phyloP scores from a whole-genome alignment of 2,113 vertebrate genomes.

The Hippopotamus amphibius region DNA sequence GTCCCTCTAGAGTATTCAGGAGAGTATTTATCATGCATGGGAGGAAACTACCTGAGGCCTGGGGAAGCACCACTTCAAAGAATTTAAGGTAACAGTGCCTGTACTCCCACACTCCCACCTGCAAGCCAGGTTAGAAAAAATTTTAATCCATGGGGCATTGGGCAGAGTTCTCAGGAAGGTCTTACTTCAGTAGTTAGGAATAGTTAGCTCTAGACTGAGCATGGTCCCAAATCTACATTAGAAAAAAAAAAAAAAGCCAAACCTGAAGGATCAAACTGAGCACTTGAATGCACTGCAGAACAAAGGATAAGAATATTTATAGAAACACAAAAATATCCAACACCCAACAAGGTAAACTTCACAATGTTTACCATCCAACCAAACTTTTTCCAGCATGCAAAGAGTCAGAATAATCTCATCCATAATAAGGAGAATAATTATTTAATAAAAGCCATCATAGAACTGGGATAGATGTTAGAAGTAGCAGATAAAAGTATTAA shows the following conservation, averaged over 20 bases:
- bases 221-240: not conserved
- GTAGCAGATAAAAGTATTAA: not conserved
- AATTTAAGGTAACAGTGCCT: too few relatives aligned
- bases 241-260: not conserved
- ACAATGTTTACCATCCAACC: not conserved
- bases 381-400: not conserved
- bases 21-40: too few relatives aligned
- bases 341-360: not conserved
- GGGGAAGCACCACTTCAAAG: too few relatives aligned
- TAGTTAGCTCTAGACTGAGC: not conserved
- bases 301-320: not conserved
- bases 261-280: not conserved
- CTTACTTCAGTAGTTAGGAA: not conserved
- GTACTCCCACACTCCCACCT: too few relatives aligned
- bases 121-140: too few relatives aligned
- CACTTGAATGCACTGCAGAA: not conserved
- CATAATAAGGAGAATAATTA: not conserved
- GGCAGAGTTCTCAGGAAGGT: not conserved
- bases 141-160: too few relatives aligned
- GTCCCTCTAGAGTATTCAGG: not conserved
- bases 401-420: not conserved
- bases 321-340: not conserved
- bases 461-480: not conserved
- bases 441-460: not conserved
- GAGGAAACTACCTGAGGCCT: too few relatives aligned